A percentile compares a stretch with the other conserved stretches of the same genome.
Conservation (phyloP, 2,888 invertebrate species). For the Megaustenia siamemsis region DNA sequence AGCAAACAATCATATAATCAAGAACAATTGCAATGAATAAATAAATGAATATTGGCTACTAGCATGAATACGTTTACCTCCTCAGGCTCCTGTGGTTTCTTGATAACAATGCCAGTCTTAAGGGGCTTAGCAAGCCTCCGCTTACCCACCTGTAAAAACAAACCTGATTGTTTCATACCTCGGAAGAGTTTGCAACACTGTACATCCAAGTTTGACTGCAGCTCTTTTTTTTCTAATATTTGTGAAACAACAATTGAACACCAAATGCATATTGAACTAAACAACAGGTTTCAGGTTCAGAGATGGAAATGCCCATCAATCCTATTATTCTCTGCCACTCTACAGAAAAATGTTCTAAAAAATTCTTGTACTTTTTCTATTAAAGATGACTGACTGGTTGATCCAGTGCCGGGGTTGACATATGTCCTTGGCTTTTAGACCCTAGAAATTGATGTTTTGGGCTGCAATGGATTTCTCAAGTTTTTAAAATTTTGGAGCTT, state of each 20-base stretch:
- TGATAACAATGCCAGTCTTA: slow-evolving; percentile 94
- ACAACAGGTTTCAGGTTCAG: neutral
- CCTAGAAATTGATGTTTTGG: too few species aligned
- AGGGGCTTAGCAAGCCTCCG: slow-evolving; percentile 89
- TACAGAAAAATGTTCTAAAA: too few species aligned
- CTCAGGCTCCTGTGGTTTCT: slow-evolving; percentile 83
- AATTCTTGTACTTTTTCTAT: too few species aligned
- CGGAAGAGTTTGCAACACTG: slow-evolving; percentile 14
- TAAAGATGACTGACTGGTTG: too few species aligned
- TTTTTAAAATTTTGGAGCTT: too few species aligned
- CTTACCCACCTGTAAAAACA: slow-evolving; percentile 85
- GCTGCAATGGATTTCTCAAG: too few species aligned
- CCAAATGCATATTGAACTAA: neutral
- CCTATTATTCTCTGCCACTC: too few species aligned
- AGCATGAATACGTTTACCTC: slow-evolving; percentile 48
- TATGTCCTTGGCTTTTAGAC: too few species aligned
- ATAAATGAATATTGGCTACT: neutral
- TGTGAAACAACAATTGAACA: neutral
- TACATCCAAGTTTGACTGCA: neutral
- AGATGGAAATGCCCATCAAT: neutral
- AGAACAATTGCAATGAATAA: neutral
- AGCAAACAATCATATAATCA: neutral
- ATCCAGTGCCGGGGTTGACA: too few species aligned
- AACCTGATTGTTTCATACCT: slow-evolving; percentile 46
- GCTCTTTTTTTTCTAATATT: neutral